Percentiles rank a stretch among this genome's conserved stretches.
phyloP scores from a whole-genome alignment of 23 tunicate species.

The Botrylloides violaceus region DNA sequence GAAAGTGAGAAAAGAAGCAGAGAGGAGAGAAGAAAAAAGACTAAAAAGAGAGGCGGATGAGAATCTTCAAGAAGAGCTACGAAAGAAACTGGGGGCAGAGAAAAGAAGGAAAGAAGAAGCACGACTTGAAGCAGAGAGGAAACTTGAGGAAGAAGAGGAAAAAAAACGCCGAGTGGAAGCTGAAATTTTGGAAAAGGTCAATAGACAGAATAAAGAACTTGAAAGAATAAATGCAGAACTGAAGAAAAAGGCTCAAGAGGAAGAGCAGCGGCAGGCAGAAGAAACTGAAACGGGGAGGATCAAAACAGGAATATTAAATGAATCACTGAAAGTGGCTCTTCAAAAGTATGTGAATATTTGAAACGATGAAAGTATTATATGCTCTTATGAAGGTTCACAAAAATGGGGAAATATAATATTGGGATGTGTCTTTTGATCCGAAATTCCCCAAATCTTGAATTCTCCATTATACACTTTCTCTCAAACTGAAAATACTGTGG shows the following conservation, averaged over 20 bases:
- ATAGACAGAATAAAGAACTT: constrained; percentile 9
- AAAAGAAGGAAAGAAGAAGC: constrained; percentile 6
- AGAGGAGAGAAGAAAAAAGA: neutral
- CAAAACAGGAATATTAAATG: neutral
- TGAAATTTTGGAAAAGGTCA: constrained; percentile 46
- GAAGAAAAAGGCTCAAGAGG: neutral
- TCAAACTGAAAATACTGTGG: too few relatives aligned
- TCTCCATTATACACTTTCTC: too few relatives aligned
- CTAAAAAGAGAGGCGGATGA: neutral
- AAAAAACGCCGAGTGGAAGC: constrained; percentile 48
- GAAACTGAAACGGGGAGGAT: neutral
- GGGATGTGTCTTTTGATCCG: too few relatives aligned
- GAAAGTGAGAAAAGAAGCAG: neutral
- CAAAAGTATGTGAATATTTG: constrained; percentile 3
- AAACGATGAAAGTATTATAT: too few relatives aligned
- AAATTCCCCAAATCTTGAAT: too few relatives aligned
- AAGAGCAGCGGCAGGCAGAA: neutral
- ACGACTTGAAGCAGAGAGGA: neutral
- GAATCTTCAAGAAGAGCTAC: neutral
- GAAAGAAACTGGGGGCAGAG: neutral
- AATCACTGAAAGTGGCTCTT: constrained; percentile 6
- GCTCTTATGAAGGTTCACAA: too few relatives aligned
- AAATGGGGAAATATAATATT: too few relatives aligned
- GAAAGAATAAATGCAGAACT: constrained; percentile 16
- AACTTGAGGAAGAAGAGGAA: constrained; percentile 21